Conservation (phyloP, 2,797 vertebrate species). For the Silurus aristotelis region DNA sequence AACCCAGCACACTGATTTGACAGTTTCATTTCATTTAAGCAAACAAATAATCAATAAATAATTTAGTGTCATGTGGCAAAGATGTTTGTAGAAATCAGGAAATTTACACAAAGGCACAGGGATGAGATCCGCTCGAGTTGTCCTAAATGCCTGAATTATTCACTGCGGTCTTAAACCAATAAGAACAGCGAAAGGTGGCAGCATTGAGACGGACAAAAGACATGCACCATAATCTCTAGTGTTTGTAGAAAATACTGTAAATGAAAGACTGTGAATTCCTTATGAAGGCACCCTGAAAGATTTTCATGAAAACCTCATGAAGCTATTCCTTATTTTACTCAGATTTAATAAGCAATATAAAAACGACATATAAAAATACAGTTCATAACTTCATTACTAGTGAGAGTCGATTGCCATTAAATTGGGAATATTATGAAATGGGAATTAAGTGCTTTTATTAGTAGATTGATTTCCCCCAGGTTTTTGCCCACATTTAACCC, state of each 20-base stretch:
- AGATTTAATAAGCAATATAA: not conserved
- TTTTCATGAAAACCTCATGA: not conserved
- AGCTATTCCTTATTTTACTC: not conserved
- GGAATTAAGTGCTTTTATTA: not conserved
- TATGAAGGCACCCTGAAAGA: not conserved
- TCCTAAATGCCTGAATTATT: not conserved
- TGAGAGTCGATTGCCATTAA: not conserved
- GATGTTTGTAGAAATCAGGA: not conserved
- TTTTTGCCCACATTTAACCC: not conserved
- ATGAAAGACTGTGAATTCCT: no score
- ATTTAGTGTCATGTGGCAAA: not conserved
- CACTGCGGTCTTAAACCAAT: not conserved
- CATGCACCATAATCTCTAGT: not conserved
- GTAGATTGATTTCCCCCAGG: not conserved
- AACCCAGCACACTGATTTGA: not conserved
- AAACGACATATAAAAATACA: not conserved
- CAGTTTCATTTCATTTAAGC: not conserved
- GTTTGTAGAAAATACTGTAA: not conserved
- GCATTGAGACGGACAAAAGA: not conserved
- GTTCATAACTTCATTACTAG: not conserved
- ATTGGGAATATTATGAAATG: not conserved
- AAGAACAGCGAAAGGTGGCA: not conserved
- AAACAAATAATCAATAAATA: not conserved
- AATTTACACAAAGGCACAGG: not conserved
- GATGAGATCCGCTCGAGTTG: not conserved